Evolutionary conservation across 2,113 vertebrate species (phyloP).

Genomic region (Scomber colias): DNA sequence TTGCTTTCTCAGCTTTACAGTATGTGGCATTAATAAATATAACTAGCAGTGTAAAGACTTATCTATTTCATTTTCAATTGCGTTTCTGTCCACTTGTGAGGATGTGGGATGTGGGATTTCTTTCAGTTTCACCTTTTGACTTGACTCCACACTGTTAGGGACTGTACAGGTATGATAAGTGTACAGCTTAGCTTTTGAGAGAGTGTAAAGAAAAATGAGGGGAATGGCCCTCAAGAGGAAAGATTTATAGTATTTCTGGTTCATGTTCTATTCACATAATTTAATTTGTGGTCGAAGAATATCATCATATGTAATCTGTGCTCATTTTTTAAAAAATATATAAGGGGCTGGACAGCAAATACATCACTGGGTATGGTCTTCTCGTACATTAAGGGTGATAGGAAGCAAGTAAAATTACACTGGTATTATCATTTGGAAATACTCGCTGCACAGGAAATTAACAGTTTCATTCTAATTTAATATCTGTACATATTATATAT

Average conservation of each 20-base stretch:
- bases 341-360: constrained; percentile 41
- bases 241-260: background rate
- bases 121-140: background rate
- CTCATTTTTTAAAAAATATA: constrained; percentile 41
- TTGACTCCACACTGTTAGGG: constrained; percentile 15
- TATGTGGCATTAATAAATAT: background rate
- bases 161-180: no score
- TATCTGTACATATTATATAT: background rate
- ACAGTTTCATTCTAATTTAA: background rate
- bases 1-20: background rate
- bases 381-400: constrained; percentile 20
- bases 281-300: constrained; percentile 37
- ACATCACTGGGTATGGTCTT: constrained; percentile 29
- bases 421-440: constrained; percentile 13
- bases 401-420: constrained; percentile 36
- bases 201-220: constrained; percentile 1
- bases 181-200: background rate
- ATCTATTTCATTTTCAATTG: background rate
- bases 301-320: constrained; percentile 49
- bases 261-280: constrained; percentile 28
- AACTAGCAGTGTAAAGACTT: background rate
- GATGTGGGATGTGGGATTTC: background rate
- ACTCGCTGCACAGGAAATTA: constrained; percentile 3
- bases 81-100: background rate
- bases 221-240: background rate